Evolutionary conservation across 2,888 invertebrate species (phyloP).

Genomic region (Acheta domesticus): DNA sequence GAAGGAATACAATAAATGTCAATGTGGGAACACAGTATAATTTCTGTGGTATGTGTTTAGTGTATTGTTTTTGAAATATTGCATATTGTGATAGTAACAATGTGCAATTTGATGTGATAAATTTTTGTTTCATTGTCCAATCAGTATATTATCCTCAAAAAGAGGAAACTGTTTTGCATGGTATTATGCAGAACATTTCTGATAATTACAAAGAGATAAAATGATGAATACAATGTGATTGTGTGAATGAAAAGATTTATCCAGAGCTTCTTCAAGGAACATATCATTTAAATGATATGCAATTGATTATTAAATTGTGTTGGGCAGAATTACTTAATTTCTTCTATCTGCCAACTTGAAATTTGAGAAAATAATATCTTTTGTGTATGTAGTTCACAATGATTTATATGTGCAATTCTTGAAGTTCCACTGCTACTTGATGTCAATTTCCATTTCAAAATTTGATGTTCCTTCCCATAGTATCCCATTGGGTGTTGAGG

Average conservation of each 20-base stretch:
- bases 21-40: not conserved
- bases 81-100: not conserved
- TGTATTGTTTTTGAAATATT: not conserved
- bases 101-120: conserved; percentile 1
- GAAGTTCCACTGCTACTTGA: not conserved
- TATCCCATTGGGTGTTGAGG: not conserved
- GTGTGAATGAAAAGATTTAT: not conserved
- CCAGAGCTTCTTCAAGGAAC: not conserved
- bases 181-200: not conserved
- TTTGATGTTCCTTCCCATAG: not conserved
- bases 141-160: not conserved
- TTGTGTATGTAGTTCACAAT: not conserved
- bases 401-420: not conserved
- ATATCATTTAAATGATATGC: not conserved
- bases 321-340: not conserved
- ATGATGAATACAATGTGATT: not conserved
- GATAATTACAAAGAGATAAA: not conserved
- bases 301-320: not conserved
- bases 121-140: not conserved
- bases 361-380: not conserved
- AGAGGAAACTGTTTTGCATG: no score
- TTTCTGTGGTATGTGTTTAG: conserved; percentile 3
- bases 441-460: not conserved
- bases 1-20: not conserved
- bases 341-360: not conserved